Evolutionary conservation across 2,113 vertebrate genomes (phyloP), one percentile per base, ranked within the genome.

Genomic region (Ptyas mucosa): DNA sequence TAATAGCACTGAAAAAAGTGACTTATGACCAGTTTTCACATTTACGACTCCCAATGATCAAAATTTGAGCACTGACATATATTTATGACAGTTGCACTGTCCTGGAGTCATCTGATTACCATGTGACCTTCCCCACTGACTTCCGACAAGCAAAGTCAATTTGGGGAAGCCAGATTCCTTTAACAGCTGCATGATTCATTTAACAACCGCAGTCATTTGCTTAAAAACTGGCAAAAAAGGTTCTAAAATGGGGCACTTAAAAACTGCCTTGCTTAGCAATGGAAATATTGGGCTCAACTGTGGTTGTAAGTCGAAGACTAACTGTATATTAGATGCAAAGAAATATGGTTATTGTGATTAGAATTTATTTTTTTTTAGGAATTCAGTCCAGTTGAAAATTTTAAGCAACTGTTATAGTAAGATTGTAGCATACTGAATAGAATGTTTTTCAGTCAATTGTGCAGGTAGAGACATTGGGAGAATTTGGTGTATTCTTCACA

Each of bases 401-500:
- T 51, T 88, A 61, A 51, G 58, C n/a, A 20, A 53, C 39, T 69
- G 88, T 11, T 90, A 24, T 46, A 64, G 57, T 0, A 93, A 29
- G 5, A 93, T 7, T 94, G 12, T 15, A 91, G 15, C 69, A 85
- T 85, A 88, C 64, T 95, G 10, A 95, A 90, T 54, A 89, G 58
- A 54, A 8, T 85, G 43, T 93, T 91, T 95, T 69, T 69, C 96
- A 99, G 99, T 99, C 99, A 53, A 98, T 99, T 97, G 99, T 99
- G 24, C 99, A 99, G 97, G 99, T 99, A 96, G 99, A 99, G 96
- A 99, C 99, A 0, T 95, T 99, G 85, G 99, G 99, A 94, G 99
- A 99, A 93, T 97, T 99, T 93, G 99, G 99, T 8, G 99, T 99
- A 18, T 99, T 99, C 97, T 99, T 99, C 94, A 99, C 99, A n/a